phyloP scores from a whole-genome alignment of 2,797 vertebrate species.

The Periparus ater region DNA sequence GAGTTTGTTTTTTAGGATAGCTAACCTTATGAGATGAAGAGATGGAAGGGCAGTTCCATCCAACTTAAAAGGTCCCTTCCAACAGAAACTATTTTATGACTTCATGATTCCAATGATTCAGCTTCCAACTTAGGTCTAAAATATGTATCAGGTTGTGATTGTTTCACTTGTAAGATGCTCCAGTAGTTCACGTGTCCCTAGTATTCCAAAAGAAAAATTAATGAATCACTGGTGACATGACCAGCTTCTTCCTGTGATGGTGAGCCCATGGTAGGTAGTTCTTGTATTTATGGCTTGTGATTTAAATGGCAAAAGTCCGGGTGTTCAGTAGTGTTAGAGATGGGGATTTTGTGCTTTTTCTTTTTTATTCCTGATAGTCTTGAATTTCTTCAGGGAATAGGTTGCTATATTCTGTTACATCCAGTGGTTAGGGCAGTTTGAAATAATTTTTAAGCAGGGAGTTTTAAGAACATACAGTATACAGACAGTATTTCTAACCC shows the following conservation, averaged over 20 bases:
- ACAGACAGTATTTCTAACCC: not conserved
- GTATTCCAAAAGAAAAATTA: not conserved
- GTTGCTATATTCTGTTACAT: not conserved
- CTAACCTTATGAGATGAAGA: not conserved
- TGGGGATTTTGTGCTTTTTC: not conserved
- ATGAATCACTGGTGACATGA: not conserved
- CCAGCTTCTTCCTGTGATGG: not conserved
- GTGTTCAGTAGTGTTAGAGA: not conserved
- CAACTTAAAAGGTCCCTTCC: not conserved
- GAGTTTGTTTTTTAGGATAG: not conserved
- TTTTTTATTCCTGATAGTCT: not conserved
- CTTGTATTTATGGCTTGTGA: not conserved
- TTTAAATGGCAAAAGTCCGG: not conserved
- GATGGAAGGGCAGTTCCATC: not conserved
- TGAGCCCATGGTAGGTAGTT: not conserved
- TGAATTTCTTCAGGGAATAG: not conserved
- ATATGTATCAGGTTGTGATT: not conserved
- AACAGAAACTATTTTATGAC: not conserved
- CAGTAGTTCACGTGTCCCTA: not conserved
- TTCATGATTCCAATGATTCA: not conserved
- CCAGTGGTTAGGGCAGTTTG: not conserved
- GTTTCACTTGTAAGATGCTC: not conserved
- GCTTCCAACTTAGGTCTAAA: not conserved
- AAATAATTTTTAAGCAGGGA: not conserved
- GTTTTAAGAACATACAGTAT: not conserved